Conservation (phyloP, 2,113 vertebrate genomes). For the Sebastes schlegelii region DNA sequence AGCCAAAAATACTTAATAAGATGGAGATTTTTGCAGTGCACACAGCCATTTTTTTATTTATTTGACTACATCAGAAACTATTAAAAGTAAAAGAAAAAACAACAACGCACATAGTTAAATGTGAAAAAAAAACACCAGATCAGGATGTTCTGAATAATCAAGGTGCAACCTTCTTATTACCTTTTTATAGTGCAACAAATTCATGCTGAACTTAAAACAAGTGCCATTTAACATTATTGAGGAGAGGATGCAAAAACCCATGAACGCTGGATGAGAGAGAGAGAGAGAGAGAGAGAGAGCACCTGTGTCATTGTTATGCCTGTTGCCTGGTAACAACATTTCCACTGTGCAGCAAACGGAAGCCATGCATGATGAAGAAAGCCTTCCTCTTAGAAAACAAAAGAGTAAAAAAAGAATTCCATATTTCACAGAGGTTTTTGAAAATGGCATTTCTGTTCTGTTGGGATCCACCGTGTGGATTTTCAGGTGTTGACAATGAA, state of each 20-base stretch:
- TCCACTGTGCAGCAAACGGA: constrained; percentile 72
- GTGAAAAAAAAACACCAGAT: constrained; percentile 15
- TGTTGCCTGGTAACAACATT: constrained; percentile 87
- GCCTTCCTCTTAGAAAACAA: constrained; percentile 53
- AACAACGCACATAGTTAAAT: not conserved
- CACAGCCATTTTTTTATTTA: not conserved
- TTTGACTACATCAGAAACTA: not conserved
- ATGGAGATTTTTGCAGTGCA: not conserved
- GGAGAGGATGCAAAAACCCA: constrained; percentile 58
- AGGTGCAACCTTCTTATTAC: constrained; percentile 34
- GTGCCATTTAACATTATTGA: constrained; percentile 75
- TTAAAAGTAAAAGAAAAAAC: constrained; percentile 6
- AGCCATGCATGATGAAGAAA: constrained; percentile 80
- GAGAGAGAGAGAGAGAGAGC: constrained; percentile 59
- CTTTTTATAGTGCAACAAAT: constrained; percentile 41
- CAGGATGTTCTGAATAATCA: constrained; percentile 42
- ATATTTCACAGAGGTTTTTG: constrained; percentile 73
- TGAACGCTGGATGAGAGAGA: constrained; percentile 49
- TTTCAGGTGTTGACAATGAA: constrained; percentile 57
- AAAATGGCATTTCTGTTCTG: constrained; percentile 55
- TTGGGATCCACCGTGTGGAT: constrained; percentile 49
- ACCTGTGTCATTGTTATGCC: constrained; percentile 89
- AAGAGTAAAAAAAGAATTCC: constrained; percentile 53
- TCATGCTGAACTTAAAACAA: constrained; percentile 71
- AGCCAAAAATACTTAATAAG: not conserved